Evolutionary conservation across 2,888 invertebrate genomes (phyloP).

Genomic region (Eilema griseolum): DNA sequence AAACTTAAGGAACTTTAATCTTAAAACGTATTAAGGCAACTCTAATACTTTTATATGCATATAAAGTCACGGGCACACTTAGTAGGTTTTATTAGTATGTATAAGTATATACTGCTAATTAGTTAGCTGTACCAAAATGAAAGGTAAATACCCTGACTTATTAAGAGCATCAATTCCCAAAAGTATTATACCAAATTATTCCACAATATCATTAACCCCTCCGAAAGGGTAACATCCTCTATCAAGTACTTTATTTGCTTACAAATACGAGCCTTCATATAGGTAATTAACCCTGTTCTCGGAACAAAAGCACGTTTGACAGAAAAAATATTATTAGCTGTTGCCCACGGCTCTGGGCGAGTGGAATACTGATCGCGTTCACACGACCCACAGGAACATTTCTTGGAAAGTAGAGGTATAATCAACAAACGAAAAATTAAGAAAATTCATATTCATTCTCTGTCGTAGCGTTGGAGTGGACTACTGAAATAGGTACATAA

Average conservation of each 20-base stretch:
- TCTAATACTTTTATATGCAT: no score
- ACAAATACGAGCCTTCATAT: slow-evolving; percentile 32
- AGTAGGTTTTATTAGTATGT: no score
- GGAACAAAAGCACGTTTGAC: slow-evolving; percentile 25
- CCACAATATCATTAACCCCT: slow-evolving; percentile 34
- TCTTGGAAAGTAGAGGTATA: neutral
- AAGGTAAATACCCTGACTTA: neutral
- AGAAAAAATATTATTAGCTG: neutral
- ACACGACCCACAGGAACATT: neutral
- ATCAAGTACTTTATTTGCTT: slow-evolving; percentile 41
- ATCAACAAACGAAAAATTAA: no score
- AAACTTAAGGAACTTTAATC: no score
- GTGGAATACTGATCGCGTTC: neutral
- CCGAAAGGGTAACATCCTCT: slow-evolving; percentile 33
- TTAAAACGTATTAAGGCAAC: no score
- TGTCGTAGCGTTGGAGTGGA: no score
- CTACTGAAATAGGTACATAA: no score
- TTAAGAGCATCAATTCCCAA: neutral
- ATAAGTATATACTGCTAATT: no score
- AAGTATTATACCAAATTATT: slow-evolving; percentile 12
- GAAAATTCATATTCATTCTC: no score
- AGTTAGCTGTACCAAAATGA: neutral
- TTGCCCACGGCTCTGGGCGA: neutral
- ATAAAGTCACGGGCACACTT: no score
- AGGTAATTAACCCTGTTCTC: slow-evolving; percentile 55